These are phyloP conservation scores for Rhopilema esculentum DNA, from an alignment of 30 jellyfish, hydroid and myxozoan species.

Conservation along the genomic window DNA sequence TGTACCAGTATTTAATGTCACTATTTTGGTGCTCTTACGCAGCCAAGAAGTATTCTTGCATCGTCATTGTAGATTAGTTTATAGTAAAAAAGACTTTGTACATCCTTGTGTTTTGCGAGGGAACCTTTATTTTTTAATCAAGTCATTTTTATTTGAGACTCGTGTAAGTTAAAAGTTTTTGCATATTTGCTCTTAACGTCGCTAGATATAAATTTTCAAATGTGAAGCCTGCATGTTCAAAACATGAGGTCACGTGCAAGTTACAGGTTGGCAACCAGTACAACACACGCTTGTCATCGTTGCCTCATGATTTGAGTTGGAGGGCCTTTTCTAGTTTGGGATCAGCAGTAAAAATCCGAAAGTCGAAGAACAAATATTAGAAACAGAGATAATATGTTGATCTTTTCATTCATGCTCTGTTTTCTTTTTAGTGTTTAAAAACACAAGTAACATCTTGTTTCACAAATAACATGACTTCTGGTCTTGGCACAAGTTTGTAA, in stretches of 20 bases:
- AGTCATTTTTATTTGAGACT: slow-evolving; percentile 39
- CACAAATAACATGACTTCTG: neutral
- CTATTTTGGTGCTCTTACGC: slow-evolving; percentile 39
- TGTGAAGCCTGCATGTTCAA: neutral
- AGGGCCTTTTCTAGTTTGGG: neutral
- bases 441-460: neutral
- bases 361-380: neutral
- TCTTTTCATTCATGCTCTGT: neutral
- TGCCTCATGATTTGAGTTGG: neutral
- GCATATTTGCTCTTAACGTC: slow-evolving; percentile 19
- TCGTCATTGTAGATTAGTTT: slow-evolving; percentile 46
- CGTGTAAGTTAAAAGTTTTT: slow-evolving; percentile 6
- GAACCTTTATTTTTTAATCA: slow-evolving; percentile 41
- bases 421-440: neutral
- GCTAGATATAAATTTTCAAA: neutral
- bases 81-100: slow-evolving; percentile 35
- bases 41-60: slow-evolving; percentile 57
- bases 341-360: neutral
- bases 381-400: neutral
- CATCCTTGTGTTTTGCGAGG: slow-evolving; percentile 61
- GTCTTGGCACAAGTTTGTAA: neutral
- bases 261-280: neutral
- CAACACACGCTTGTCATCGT: neutral
- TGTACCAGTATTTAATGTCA: slow-evolving; percentile 65
- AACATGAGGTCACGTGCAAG: neutral